phyloP scores from a whole-genome alignment of 2,797 vertebrate species.

The Passerculus sandwichensis region DNA sequence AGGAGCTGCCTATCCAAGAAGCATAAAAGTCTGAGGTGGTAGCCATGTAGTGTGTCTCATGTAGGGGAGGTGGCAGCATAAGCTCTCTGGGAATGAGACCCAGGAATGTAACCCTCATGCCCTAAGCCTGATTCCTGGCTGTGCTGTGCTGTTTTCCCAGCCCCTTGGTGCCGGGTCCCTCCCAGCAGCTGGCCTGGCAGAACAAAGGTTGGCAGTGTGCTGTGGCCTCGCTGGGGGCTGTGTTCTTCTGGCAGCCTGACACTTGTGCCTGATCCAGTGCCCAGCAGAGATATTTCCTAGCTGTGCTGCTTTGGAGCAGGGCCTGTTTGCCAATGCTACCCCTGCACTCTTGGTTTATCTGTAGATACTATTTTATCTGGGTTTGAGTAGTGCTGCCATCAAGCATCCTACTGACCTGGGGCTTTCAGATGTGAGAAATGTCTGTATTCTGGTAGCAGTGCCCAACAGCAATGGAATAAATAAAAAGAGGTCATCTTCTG shows the following conservation, averaged over 20 bases:
- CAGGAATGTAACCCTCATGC: background rate
- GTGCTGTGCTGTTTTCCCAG: background rate
- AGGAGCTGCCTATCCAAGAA: background rate
- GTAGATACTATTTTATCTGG: background rate
- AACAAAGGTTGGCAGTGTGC: slow-evolving; percentile 34
- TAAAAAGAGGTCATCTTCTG: background rate
- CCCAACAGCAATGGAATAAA: background rate
- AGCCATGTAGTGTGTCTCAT: background rate
- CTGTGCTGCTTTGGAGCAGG: background rate
- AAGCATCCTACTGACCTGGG: accelerated
- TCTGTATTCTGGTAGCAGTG: background rate
- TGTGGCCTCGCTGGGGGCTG: background rate
- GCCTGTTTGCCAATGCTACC: background rate
- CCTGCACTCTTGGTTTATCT: background rate
- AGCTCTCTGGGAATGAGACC: background rate
- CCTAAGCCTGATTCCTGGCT: background rate
- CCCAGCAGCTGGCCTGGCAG: background rate
- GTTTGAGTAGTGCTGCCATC: background rate
- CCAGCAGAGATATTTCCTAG: background rate
- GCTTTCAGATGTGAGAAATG: background rate
- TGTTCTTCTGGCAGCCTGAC: background rate
- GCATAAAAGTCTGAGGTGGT: background rate
- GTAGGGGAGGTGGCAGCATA: background rate
- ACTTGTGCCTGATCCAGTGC: background rate
- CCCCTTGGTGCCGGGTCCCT: accelerated